These are phyloP conservation scores for Pollicipes pollicipes DNA, from an alignment of 1,140 invertebrate species.

Conservation along the genomic window DNA sequence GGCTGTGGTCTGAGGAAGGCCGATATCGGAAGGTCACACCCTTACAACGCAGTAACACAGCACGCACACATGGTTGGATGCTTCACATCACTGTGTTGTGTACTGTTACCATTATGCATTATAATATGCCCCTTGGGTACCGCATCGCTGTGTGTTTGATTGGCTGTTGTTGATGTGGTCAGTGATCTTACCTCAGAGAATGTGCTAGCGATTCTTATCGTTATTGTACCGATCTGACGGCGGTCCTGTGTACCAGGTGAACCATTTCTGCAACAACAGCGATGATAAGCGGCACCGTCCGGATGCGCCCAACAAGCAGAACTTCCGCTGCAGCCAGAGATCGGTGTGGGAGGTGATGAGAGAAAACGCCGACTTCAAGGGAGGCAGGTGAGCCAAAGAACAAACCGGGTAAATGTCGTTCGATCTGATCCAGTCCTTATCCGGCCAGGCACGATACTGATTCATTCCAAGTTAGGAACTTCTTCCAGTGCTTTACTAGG, in stretches of 20 bases:
- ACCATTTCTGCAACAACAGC: conserved; percentile 11
- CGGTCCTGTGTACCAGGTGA: conserved; percentile 4
- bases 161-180: not conserved
- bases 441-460: too few relatives aligned
- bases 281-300: conserved; percentile 7
- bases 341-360: conserved; percentile 19
- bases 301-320: conserved; percentile 24
- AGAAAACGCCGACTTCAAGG: conserved; percentile 16
- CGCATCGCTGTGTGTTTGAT: conserved; percentile 6
- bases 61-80: not conserved
- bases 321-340: conserved; percentile 19
- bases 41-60: too few relatives aligned
- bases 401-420: too few relatives aligned
- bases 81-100: not conserved
- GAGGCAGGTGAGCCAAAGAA: conserved; percentile 14
- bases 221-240: too few relatives aligned
- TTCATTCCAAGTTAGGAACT: too few relatives aligned
- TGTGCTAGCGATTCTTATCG: too few relatives aligned
- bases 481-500: too few relatives aligned
- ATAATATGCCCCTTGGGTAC: too few relatives aligned
- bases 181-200: not conserved
- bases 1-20: too few relatives aligned
- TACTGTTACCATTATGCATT: not conserved
- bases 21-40: too few relatives aligned
- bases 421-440: too few relatives aligned